Base-by-base conservation (phyloP, 2,113 vertebrate genomes). In the Rhegmatorhina hoffmannsi region DNA sequence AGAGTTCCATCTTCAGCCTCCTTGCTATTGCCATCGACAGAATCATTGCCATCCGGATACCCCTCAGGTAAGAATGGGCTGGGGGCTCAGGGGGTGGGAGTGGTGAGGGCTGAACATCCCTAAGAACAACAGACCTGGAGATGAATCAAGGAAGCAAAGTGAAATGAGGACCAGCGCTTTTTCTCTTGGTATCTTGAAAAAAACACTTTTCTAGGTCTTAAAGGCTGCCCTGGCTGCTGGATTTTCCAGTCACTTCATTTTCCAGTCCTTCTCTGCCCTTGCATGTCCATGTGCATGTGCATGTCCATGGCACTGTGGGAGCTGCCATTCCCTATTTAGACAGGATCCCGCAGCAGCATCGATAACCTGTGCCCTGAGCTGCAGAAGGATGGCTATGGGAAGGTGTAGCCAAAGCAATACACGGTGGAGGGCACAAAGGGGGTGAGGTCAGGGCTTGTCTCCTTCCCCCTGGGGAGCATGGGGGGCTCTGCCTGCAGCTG, bases 1-100 rank as follows among this genome's bases (percentile, higher is more conserved):
- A 99, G 98, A 99, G 98, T 91, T 99, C 99, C 40, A 99, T 99
- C 98, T 99, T 99, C 98, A 99, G 99, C 96, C 98, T 99, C 88
- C 98, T 99, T 16, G 99, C 99, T 47, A 99, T 99, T 1, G 99
- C 99, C 69, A 98, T 99, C 5, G 99, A 99, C 97, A 98, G 99
- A 46, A 99, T 99, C 97, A 99, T 99, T 3, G 99, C 99, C 16
- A 99, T 99, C 98, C 98, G 98, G 90, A 98, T 99, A 11, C 99
- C 99, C 0, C 99, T 99, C 95, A 99, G 99, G 99, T 99, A 86
- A 98, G 98, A 46, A 3, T 0, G 0, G 53, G 5, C 3, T 38
- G 92, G 13, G 60, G 34, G 23, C 11, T 4, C 1, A 3, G 47
- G 6, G 33, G 5, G 38, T 13, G 43, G 4, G 19, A 50, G 1